phyloP scores from a whole-genome alignment of 2,113 vertebrate species.

The Rattus norvegicus region GRCr8 NC_086019.1:231511501-231512000 shows the following conservation, averaged over 20 bases:
- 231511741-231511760: slow-evolving; percentile 72
- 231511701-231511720: slow-evolving; percentile 65
- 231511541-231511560: no score
- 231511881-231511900: slow-evolving; percentile 66
- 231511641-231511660: slow-evolving; percentile 57
- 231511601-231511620: slow-evolving; percentile 32
- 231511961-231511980: slow-evolving; percentile 52
- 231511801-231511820: slow-evolving; percentile 59
- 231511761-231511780: slow-evolving; percentile 75
- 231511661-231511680: slow-evolving; percentile 63
- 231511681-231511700: slow-evolving; percentile 74
- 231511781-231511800: slow-evolving; percentile 68
- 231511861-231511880: slow-evolving; percentile 68
- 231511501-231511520: no score
- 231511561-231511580: no score
- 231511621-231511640: slow-evolving; percentile 60
- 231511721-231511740: slow-evolving; percentile 76
- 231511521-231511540: no score
- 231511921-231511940: slow-evolving; percentile 62
- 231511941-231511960: slow-evolving; percentile 60
- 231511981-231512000: slow-evolving; percentile 89
- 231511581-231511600: background rate
- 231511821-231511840: slow-evolving; percentile 73
- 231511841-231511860: slow-evolving; percentile 72
- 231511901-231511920: slow-evolving; percentile 37